Evolutionary conservation across 1,140 invertebrate genomes (phyloP).

Genomic region (Polypedilum vanderplanki): DNA sequence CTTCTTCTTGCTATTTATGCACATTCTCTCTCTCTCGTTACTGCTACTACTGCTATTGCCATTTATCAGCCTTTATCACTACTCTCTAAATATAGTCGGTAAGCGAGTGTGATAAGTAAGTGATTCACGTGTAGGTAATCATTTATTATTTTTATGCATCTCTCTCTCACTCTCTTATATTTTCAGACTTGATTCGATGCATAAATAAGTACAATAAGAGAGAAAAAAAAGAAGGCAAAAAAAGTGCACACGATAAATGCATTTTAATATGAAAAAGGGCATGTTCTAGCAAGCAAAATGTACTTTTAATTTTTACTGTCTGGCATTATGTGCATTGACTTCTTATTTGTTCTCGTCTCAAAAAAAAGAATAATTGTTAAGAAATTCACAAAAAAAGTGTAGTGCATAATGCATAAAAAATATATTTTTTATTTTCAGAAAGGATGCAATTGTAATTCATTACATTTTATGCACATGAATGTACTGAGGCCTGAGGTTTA

Average conservation of each 20-base stretch:
- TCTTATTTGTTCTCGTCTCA: not conserved
- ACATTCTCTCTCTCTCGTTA: no score
- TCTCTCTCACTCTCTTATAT: not conserved
- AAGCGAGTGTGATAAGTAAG: not conserved
- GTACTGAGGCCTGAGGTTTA: slow-evolving; percentile 20
- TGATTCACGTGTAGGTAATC: slow-evolving; percentile 7
- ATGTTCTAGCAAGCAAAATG: slow-evolving; percentile 17
- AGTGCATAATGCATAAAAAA: slow-evolving; percentile 24
- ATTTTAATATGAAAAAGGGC: slow-evolving; percentile 6
- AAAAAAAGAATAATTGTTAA: not conserved
- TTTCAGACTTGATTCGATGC: slow-evolving; percentile 4
- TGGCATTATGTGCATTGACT: not conserved
- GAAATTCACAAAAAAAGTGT: not conserved
- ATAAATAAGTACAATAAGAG: not conserved
- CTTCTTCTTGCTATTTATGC: not conserved
- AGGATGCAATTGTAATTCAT: slow-evolving; percentile 26
- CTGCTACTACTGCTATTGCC: no score
- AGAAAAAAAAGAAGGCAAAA: not conserved
- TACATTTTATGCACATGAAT: slow-evolving; percentile 14
- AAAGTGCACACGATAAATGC: slow-evolving; percentile 10
- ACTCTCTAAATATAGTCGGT: not conserved
- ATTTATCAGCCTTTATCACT: not conserved
- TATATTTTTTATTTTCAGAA: not conserved
- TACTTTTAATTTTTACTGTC: slow-evolving; percentile 11
- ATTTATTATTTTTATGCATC: not conserved